Evolutionary conservation across 2,113 vertebrate species (phyloP), one percentile per base, ranked within the genome.

Genomic region (Tupaia chinensis): DNA sequence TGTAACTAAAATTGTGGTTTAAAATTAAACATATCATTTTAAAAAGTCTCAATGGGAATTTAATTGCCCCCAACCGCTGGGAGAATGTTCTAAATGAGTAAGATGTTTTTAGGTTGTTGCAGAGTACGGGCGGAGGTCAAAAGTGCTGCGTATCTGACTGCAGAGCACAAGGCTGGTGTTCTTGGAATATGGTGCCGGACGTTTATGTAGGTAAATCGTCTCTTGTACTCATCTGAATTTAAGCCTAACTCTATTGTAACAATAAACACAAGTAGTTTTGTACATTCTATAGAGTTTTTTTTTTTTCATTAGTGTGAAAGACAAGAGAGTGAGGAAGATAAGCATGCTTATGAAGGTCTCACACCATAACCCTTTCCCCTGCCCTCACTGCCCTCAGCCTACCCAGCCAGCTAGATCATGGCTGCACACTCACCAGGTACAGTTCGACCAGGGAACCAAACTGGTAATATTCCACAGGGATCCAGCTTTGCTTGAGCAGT

Each of bases 1-100:
- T 77, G 17, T 54, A 87, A 69, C 19, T 81, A 81, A 95, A 76
- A 22, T 73, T 63, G 29, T 91, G 34, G 27, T 78, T 89, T 89
- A 2, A 81, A 83, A 83, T 85, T 74, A 79, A 91, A 87, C 0
- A 0, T 76, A 20, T 72, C 73, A 60, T 72, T 86, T n/a, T 72
- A 63, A 85, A 54, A 88, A 65, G 32, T 74, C n/a, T 92, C 66
- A 65, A 0, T 44, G 27, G 23, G 10, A 11, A 25, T 82, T 63
- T n/a, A 44, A 74, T 61, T 4, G 16, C 12, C 32, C 9, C 12
- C 19, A 5, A 53, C 12, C 20, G 9, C 22, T 4, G 19, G 9
- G n/a, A 80, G 12, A 89, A 17, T 68, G 73, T 93, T 95, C 61
- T 15, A 88, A 54, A 77, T 82, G 44, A 8, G 3, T 44, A 14